phyloP scores from a whole-genome alignment of 2,113 vertebrate genomes.

The Lampris incognitus region DNA sequence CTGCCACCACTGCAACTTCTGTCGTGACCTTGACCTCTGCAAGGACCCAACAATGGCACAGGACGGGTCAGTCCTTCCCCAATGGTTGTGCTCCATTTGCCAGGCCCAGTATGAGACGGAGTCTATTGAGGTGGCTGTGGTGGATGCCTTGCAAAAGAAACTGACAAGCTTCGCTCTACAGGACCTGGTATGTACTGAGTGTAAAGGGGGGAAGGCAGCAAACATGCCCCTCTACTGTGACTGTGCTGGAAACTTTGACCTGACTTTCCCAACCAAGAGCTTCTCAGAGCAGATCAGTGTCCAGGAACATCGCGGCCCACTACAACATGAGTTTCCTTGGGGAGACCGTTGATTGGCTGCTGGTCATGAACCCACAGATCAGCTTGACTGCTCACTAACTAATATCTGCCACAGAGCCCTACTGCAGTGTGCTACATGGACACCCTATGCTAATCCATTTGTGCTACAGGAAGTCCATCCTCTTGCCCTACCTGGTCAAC shows the following conservation, averaged over 20 bases:
- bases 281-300: constrained; percentile 89
- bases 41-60: constrained; percentile 90
- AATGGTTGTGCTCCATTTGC: constrained; percentile 95
- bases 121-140: constrained; percentile 87
- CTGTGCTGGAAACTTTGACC: constrained; percentile 91
- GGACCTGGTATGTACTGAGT: constrained; percentile 94
- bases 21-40: constrained; percentile 95
- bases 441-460: neutral
- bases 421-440: neutral
- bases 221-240: constrained; percentile 93
- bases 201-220: constrained; percentile 89
- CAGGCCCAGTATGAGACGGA: constrained; percentile 86
- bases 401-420: neutral
- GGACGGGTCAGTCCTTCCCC: constrained; percentile 85
- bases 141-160: constrained; percentile 94
- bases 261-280: constrained; percentile 87
- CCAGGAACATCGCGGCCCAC: constrained; percentile 91
- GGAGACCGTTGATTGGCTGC: constrained; percentile 91
- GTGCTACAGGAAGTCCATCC: neutral
- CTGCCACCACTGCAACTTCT: constrained; percentile 96
- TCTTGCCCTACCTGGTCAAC: too few relatives aligned
- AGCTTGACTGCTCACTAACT: constrained; percentile 29
- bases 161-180: constrained; percentile 95
- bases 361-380: constrained; percentile 83
- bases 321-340: constrained; percentile 90